Conservation (phyloP, 1,140 invertebrate species). For the Maconellicoccus hirsutus region DNA sequence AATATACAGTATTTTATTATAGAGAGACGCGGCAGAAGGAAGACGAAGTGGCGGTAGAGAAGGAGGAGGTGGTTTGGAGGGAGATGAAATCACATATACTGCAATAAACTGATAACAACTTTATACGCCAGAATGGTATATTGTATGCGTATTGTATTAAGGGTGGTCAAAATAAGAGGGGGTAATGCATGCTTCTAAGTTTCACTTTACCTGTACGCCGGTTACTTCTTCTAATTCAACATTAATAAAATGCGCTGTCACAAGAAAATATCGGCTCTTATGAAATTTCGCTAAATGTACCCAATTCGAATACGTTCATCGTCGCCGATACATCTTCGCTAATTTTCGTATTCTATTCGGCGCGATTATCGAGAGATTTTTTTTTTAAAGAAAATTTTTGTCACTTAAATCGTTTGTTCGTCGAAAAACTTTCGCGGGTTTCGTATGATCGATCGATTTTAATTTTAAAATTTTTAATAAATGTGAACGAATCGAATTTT, state of each 20-base stretch:
- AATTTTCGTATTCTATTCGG: not conserved
- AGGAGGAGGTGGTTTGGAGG: not conserved
- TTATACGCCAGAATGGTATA: not conserved
- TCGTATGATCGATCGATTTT: too few species aligned
- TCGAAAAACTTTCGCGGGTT: not conserved
- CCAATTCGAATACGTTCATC: not conserved
- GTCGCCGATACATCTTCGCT: not conserved
- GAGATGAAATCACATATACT: not conserved
- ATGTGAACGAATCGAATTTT: too few species aligned
- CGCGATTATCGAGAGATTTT: not conserved
- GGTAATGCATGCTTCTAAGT: not conserved
- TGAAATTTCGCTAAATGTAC: not conserved
- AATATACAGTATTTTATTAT: too few species aligned
- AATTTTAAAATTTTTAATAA: too few species aligned
- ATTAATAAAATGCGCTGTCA: not conserved
- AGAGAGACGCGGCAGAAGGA: not conserved
- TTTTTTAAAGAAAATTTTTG: not conserved
- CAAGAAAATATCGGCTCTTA: not conserved
- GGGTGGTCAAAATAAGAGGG: not conserved
- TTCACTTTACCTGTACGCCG: not conserved
- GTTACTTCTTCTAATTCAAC: constrained; percentile 2
- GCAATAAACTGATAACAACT: not conserved
- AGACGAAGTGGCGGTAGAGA: not conserved
- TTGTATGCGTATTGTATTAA: not conserved
- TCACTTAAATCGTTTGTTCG: not conserved